A percentile compares a stretch with the other conserved stretches of the same genome.
These are phyloP conservation scores for Tiliacea aurago DNA, from an alignment of 2,888 invertebrate genomes.

Conservation along the genomic window DNA sequence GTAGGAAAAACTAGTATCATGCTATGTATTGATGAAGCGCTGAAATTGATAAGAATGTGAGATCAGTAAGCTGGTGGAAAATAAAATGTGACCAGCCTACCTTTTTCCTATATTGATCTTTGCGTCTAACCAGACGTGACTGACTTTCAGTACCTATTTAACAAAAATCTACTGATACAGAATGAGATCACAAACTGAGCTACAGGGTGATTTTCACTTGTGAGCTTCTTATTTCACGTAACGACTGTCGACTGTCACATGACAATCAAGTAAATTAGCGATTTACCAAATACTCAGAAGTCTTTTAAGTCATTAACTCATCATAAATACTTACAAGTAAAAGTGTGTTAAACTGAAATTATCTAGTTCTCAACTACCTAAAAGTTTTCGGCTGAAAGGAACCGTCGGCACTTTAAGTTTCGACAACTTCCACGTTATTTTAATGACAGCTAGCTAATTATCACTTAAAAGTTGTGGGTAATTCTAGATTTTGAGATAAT, in stretches of 20 bases:
- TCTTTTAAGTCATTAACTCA: background rate
- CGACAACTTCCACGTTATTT: conserved; percentile 19
- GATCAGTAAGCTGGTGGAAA: too few species aligned
- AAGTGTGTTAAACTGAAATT: conserved; percentile 2
- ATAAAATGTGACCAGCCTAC: too few species aligned
- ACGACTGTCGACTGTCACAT: background rate
- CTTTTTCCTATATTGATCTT: too few species aligned
- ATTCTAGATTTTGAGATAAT: background rate
- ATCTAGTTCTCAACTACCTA: background rate
- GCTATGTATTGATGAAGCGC: too few species aligned
- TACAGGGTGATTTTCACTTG: background rate
- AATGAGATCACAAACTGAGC: background rate
- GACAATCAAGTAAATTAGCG: conserved; percentile 9
- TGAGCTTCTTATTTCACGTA: background rate
- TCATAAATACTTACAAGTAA: conserved; percentile 11
- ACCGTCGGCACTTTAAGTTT: conserved; percentile 30
- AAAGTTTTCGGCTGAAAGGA: background rate
- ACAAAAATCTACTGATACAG: too few species aligned
- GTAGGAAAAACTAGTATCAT: too few species aligned
- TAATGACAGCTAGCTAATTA: conserved; percentile 27
- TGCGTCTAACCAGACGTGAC: background rate
- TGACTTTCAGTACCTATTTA: background rate
- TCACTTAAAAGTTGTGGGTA: background rate
- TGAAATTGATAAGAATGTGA: too few species aligned
- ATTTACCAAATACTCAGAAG: background rate